These are phyloP conservation scores for Philereme transversata DNA, from an alignment of 2,888 invertebrate species.

Conservation along the genomic window DNA sequence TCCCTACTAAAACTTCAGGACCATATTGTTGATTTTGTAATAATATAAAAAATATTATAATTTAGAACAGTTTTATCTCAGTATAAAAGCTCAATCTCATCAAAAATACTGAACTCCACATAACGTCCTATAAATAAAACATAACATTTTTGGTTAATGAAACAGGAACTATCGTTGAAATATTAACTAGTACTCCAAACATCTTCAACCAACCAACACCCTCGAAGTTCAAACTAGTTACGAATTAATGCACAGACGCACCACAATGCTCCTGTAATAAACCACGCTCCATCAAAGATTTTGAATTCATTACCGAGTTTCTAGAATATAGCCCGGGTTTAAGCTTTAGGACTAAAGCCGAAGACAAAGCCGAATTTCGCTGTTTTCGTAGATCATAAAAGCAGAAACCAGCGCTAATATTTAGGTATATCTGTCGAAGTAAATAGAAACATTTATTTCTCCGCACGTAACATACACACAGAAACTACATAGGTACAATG, in stretches of 20 bases:
- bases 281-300: slow-evolving; percentile 65
- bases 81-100: background rate
- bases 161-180: slow-evolving; percentile 22
- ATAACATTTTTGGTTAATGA: slow-evolving; percentile 8
- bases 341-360: background rate
- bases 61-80: background rate
- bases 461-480: no score
- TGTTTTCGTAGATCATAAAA: no score
- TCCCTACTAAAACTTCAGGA: no score
- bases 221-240: slow-evolving; percentile 41
- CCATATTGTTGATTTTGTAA: no score
- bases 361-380: slow-evolving; percentile 9
- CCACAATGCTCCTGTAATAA: slow-evolving; percentile 58
- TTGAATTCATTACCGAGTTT: slow-evolving; percentile 77
- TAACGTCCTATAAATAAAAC: background rate
- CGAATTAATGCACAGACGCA: slow-evolving; percentile 47
- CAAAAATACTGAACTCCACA: no score
- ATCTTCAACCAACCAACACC: slow-evolving; percentile 28
- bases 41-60: no score
- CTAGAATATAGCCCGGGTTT: slow-evolving; percentile 49
- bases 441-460: no score
- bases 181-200: slow-evolving; percentile 25
- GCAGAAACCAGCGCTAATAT: no score
- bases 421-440: no score
- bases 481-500: no score